Evolutionary conservation across 2,888 invertebrate genomes (phyloP).

Genomic region (Lottia gigantea): DNA sequence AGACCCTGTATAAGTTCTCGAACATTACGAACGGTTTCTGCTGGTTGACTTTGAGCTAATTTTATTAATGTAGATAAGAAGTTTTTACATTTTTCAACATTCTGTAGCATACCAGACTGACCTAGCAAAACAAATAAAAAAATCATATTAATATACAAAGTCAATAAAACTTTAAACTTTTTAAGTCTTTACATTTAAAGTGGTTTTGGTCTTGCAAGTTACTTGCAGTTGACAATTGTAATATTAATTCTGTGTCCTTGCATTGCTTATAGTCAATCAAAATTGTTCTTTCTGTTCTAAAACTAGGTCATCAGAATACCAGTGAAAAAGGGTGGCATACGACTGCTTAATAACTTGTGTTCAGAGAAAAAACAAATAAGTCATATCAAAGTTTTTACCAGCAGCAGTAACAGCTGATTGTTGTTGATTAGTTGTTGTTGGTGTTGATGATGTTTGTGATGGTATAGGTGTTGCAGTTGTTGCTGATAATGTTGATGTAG

Average conservation of each 20-base stretch:
- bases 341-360: no score
- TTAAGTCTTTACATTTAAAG: no score
- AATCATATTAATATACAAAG: background rate
- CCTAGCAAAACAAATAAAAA: background rate
- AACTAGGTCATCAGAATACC: no score
- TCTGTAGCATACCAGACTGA: conserved; percentile 57
- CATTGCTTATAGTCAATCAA: no score
- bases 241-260: no score
- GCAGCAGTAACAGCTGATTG: conserved; percentile 24
- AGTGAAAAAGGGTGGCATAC: no score
- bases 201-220: no score
- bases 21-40: conserved; percentile 91
- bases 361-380: no score
- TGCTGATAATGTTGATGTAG: conserved; percentile 12
- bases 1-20: conserved; percentile 93
- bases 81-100: conserved; percentile 92
- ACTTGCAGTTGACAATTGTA: background rate
- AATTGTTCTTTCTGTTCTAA: no score
- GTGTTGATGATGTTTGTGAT: conserved; percentile 5
- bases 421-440: conserved; percentile 27
- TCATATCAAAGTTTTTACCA: background rate
- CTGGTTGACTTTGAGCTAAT: conserved; percentile 93
- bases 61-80: conserved; percentile 95
- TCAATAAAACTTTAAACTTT: background rate
- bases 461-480: conserved; percentile 5